Conservation (phyloP, 2,113 vertebrate species). For the Cyphomyrus plagiostoma region DNA sequence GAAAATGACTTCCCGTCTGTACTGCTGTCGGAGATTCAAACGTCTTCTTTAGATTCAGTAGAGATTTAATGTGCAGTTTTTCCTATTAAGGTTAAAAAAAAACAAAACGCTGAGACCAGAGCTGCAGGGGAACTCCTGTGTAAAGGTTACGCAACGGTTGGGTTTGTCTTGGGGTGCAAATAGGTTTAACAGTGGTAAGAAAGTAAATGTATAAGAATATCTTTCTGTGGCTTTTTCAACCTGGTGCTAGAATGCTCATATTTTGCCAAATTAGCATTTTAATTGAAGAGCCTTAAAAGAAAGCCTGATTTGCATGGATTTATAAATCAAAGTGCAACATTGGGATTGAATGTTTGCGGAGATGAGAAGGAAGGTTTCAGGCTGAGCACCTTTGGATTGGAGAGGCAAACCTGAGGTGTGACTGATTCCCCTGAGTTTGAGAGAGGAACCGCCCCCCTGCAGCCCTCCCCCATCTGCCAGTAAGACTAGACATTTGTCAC, state of each 20-base stretch:
- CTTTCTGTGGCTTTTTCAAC: background rate
- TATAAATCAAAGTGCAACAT: background rate
- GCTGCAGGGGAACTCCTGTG: background rate
- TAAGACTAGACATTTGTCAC: conserved; percentile 19
- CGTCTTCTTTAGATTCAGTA: conserved; percentile 9
- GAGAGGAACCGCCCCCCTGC: background rate
- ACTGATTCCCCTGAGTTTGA: background rate
- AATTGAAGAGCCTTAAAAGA: background rate
- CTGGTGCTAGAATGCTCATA: background rate
- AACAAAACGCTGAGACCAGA: background rate
- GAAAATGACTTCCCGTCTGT: conserved; percentile 19
- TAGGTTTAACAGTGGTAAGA: background rate
- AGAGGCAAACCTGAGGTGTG: background rate
- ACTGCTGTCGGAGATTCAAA: conserved; percentile 11
- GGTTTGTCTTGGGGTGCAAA: background rate
- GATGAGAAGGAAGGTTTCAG: background rate
- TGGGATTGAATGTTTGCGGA: background rate
- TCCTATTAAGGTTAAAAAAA: background rate
- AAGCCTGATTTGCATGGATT: conserved; percentile 12
- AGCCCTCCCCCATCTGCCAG: background rate
- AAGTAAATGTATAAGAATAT: background rate
- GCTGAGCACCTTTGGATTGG: background rate
- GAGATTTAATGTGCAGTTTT: background rate
- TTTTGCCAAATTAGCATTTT: background rate
- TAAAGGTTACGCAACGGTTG: background rate